Base-by-base conservation (phyloP, 2,888 invertebrate genomes). In the Graphium colonna region DNA sequence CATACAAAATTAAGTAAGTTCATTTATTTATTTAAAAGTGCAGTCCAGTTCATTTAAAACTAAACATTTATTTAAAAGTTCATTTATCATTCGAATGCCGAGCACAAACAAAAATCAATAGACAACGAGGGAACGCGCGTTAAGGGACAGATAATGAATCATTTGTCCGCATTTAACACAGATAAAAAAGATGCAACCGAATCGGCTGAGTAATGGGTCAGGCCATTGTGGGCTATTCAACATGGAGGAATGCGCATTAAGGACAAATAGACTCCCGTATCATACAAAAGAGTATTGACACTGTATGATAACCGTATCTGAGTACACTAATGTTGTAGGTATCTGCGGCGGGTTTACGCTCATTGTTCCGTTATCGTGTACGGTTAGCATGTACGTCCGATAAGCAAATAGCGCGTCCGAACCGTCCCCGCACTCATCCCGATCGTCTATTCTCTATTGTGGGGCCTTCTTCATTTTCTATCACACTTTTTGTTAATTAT, bases 231-330 rank as follows among this genome's bases (percentile, higher is more conserved):
- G 71, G 77, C 77, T 82, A 81, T 83, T 84, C 79, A 82, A 74
- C 75, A 75, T 65, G 58, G 68, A 79, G 77, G 86, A 87, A 87
- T 87, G 77, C 73, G 74, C 85, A 85, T 87, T 86, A 84, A 78
- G 79, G 81, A 79, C 78, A 83, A 84, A 87, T 78, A 84, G 82
- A 75, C 80, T 82, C 73, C 79, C 81, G 76, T 88, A 86, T 87
- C 87, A 78, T 79, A 87, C 88, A 89, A 88, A 87, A 85, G 88
- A 83, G 81, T 88, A 88, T 87, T 88, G 87, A 87, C 88, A 82
- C 69, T 72, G 52, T 68, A 65, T 81, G 87, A 88, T 88, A 88
- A 86, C 79, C 79, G 64, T 87, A 86, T 87, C 86, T 78, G 70
- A 71, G 71, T 77, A 76, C 73, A 80, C 78, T 80, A 79, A 82